Percentiles rank a stretch among this genome's conserved stretches.
Evolutionary conservation across 53 echinoderm and acorn worm species (phyloP).

Genomic region (Patiria pectinifera): DNA sequence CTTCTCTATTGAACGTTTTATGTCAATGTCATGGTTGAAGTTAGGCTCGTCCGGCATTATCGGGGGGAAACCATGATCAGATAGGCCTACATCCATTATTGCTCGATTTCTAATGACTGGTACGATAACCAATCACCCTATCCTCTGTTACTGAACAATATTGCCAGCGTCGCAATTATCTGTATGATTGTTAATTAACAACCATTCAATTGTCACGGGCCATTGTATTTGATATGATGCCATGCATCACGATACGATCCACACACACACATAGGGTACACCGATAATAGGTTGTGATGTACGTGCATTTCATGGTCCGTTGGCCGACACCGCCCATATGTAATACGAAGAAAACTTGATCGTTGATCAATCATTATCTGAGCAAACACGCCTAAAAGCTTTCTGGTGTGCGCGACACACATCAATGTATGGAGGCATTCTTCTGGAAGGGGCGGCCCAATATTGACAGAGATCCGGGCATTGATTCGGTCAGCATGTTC

Average conservation of each 20-base stretch:
- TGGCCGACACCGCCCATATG: not conserved
- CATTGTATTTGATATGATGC: too few species aligned
- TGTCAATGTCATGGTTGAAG: too few species aligned
- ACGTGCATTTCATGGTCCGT: not conserved
- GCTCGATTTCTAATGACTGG: too few species aligned
- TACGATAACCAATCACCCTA: too few species aligned
- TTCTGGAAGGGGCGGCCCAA: not conserved
- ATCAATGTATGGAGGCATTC: not conserved
- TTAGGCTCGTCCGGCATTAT: too few species aligned
- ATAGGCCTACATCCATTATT: too few species aligned
- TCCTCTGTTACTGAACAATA: too few species aligned
- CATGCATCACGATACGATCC: not conserved
- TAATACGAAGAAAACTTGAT: not conserved
- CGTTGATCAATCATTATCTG: not conserved
- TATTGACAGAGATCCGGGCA: not conserved
- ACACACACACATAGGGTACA: not conserved
- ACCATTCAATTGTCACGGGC: too few species aligned
- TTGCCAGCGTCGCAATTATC: too few species aligned
- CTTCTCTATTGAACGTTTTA: too few species aligned
- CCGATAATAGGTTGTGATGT: not conserved
- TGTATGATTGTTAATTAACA: too few species aligned
- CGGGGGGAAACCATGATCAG: too few species aligned
- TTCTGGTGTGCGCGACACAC: not conserved
- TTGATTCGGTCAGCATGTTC: not conserved
- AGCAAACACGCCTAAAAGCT: conserved; percentile 19